Evolutionary conservation across 2,113 vertebrate species (phyloP).

Genomic region (Carlito syrichta): DNA sequence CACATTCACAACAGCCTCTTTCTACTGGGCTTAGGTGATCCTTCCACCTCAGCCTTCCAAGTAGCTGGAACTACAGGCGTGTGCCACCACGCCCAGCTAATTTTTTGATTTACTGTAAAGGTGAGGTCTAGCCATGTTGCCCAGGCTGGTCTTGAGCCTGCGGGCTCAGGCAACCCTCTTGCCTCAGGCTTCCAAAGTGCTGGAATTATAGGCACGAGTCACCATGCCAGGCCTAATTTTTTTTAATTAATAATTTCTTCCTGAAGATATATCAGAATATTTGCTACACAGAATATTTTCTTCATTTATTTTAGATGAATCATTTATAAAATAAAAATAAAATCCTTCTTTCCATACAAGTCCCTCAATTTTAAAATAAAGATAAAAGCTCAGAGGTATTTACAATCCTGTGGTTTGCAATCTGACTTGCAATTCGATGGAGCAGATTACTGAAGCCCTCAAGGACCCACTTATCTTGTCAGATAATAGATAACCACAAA

Average conservation of each 20-base stretch:
- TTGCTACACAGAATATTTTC: neutral
- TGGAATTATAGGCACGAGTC: too few species aligned
- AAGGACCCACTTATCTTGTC: neutral
- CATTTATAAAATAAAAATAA: neutral
- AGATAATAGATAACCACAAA: slow-evolving; percentile 4
- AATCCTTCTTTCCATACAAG: neutral
- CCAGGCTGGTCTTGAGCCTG: too few species aligned
- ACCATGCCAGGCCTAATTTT: too few species aligned
- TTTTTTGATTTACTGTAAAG: too few species aligned
- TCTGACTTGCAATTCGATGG: neutral
- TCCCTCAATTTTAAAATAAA: neutral
- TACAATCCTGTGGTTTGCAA: neutral
- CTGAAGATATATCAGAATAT: neutral
- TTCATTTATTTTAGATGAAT: neutral
- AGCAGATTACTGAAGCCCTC: neutral
- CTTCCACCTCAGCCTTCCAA: too few species aligned
- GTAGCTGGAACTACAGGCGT: too few species aligned
- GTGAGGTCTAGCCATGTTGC: too few species aligned
- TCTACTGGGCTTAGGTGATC: too few species aligned
- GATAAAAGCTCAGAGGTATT: neutral
- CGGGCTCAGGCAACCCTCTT: too few species aligned
- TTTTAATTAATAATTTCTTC: slow-evolving; percentile 7
- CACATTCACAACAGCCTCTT: too few species aligned
- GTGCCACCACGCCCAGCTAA: too few species aligned
- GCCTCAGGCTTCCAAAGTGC: too few species aligned